These are phyloP conservation scores for Sphenopsis melanotis DNA, from an alignment of 2,797 vertebrate species.

Conservation along the genomic window DNA sequence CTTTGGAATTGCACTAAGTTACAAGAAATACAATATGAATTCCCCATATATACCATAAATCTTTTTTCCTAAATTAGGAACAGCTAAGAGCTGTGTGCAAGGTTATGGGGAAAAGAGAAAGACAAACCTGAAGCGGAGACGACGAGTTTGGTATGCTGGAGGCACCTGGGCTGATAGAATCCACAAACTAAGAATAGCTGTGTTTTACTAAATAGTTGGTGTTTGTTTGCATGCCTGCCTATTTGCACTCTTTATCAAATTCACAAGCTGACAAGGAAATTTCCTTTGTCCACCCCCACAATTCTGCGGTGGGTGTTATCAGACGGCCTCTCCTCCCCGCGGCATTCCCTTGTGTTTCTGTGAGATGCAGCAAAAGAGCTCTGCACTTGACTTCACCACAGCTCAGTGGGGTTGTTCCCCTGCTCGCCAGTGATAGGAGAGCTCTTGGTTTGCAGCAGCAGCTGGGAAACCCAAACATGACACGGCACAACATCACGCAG, in stretches of 20 bases:
- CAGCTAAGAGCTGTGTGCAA: not conserved
- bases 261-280: constrained; percentile 22
- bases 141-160: not conserved
- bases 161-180: not conserved
- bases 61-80: not conserved
- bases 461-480: not conserved
- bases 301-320: constrained; percentile 8
- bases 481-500: not conserved
- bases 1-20: not conserved
- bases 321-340: not conserved
- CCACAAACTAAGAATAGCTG: not conserved
- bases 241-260: constrained; percentile 5
- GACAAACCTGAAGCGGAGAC: not conserved
- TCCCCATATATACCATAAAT: rapidly evolving
- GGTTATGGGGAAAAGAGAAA: not conserved
- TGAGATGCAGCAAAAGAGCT: not conserved
- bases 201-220: not conserved
- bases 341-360: not conserved
- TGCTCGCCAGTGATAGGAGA: not conserved
- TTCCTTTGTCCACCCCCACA: not conserved
- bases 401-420: not conserved
- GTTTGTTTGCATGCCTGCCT: not conserved
- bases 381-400: not conserved
- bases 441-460: not conserved
- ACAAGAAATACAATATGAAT: not conserved